Percentiles rank a stretch among this genome's conserved stretches.
Evolutionary conservation across 2,888 invertebrate genomes (phyloP).

Genomic region (Watsonalla binaria): DNA sequence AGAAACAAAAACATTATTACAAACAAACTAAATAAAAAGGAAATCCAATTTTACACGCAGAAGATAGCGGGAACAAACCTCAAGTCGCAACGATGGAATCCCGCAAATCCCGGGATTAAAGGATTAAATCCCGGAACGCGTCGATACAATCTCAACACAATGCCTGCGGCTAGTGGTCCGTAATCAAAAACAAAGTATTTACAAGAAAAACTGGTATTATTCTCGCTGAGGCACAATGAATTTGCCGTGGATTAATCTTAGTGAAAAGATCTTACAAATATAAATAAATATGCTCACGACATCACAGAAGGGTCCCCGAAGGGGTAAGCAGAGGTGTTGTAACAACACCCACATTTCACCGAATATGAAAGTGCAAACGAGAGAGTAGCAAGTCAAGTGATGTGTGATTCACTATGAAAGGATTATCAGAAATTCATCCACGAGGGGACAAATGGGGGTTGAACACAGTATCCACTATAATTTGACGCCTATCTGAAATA

Average conservation of each 20-base stretch:
- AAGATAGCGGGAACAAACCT: constrained; percentile 6
- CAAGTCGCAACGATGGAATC: constrained; percentile 19
- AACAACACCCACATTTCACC: too few species aligned
- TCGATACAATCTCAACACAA: constrained; percentile 29
- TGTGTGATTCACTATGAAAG: too few species aligned
- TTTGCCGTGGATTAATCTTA: neutral
- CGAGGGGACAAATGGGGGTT: too few species aligned
- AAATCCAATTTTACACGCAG: constrained; percentile 3
- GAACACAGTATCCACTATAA: too few species aligned
- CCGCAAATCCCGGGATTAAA: constrained; percentile 29
- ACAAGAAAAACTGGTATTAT: neutral
- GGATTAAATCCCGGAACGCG: constrained; percentile 30
- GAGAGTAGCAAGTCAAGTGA: too few species aligned
- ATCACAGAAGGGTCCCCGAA: too few species aligned
- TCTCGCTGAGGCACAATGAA: neutral
- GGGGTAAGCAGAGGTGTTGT: too few species aligned
- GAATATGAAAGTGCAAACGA: too few species aligned
- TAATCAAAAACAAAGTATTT: constrained; percentile 1
- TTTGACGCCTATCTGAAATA: too few species aligned
- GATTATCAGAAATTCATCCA: too few species aligned
- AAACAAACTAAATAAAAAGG: neutral
- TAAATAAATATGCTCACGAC: too few species aligned
- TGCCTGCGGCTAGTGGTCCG: constrained; percentile 9
- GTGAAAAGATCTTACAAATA: too few species aligned
- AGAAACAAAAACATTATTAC: neutral